phyloP scores from a whole-genome alignment of 2,113 vertebrate genomes.

The Nesospiza acunhae region DNA sequence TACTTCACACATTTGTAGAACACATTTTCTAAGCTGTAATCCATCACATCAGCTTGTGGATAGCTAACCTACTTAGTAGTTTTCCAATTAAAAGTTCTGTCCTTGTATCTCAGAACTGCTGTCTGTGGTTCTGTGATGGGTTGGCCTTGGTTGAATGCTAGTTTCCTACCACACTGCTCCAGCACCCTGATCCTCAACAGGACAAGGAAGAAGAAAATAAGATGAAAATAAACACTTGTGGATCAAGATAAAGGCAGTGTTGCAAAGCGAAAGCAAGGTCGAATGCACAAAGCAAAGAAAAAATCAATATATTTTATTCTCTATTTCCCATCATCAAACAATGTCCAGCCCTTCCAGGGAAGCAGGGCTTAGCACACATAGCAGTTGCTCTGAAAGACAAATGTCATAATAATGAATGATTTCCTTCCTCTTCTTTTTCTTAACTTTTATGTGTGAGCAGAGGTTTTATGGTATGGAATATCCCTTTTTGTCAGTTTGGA shows the following conservation, averaged over 20 bases:
- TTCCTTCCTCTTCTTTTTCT: not conserved
- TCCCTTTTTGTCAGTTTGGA: not conserved
- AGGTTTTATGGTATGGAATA: fast-evolving
- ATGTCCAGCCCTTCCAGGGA: not conserved
- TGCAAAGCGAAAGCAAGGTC: not conserved
- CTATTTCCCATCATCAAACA: not conserved
- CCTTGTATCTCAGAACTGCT: not conserved
- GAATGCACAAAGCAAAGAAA: not conserved
- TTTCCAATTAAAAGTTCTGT: not conserved
- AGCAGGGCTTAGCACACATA: not conserved
- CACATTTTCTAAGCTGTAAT: not conserved
- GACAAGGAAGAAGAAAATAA: not conserved
- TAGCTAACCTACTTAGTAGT: not conserved
- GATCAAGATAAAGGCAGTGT: not conserved
- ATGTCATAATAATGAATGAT: not conserved
- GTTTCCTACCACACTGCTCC: not conserved
- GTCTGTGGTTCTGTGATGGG: not conserved
- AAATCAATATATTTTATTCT: not conserved
- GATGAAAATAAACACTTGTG: not conserved
- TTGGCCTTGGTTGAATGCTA: not conserved
- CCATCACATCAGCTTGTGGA: not conserved
- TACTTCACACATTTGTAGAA: not conserved
- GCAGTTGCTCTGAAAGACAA: not conserved
- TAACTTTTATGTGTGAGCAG: not conserved
- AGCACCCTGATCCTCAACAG: not conserved